Conservation (phyloP, 2,797 vertebrate species). For the Diglossa cyanea region DNA sequence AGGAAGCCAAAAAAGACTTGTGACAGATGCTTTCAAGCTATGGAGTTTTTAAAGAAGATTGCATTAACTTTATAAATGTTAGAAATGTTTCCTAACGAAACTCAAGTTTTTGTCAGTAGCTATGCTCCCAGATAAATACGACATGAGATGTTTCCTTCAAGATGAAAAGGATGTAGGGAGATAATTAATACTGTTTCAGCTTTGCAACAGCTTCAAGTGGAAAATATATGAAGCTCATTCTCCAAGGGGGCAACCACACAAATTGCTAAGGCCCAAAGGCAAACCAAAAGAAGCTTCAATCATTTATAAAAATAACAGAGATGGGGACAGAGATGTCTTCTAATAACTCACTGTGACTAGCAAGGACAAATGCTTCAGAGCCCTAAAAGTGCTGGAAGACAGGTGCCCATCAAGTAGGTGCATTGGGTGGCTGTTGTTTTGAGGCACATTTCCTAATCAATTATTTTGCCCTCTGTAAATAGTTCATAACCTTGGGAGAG, state of each 20-base stretch:
- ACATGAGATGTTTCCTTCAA: background rate
- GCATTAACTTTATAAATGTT: conserved; percentile 62
- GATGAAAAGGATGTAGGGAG: background rate
- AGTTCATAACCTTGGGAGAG: background rate
- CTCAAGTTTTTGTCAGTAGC: background rate
- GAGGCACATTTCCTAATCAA: background rate
- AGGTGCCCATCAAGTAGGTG: background rate
- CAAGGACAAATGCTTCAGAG: background rate
- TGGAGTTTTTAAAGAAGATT: conserved; percentile 69
- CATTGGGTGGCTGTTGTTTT: background rate
- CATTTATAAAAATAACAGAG: background rate
- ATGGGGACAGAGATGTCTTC: background rate
- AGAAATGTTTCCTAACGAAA: conserved; percentile 28
- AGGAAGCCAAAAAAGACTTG: conserved; percentile 89
- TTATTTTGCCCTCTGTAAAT: background rate
- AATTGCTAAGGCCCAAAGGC: background rate
- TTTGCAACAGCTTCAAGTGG: background rate
- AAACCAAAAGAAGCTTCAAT: background rate
- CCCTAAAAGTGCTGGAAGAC: background rate
- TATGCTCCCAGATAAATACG: background rate
- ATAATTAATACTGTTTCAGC: background rate
- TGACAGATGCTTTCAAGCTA: conserved; percentile 61
- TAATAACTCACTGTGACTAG: background rate
- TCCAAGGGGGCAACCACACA: background rate
- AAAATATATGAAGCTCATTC: background rate